Base-by-base conservation (phyloP, 37 sponge, comb jelly and placozoan genomes). In the Lycopodina hypogea region DNA sequence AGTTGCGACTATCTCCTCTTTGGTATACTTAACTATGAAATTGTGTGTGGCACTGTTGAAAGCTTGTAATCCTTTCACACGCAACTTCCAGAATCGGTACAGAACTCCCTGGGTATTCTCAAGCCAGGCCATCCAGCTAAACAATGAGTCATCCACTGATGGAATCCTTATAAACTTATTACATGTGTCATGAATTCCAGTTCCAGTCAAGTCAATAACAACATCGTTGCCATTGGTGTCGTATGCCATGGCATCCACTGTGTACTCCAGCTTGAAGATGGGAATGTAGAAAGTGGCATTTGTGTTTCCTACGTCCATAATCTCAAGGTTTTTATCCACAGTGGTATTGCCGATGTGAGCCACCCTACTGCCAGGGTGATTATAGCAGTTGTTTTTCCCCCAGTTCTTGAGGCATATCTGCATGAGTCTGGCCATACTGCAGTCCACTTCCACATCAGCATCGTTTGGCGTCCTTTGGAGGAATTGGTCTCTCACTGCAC, bases 31-130 rank as follows among this genome's bases (percentile, higher is more conserved):
- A 12, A 60, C 37, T 42, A 78, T 78, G 48, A 29, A 78, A 28
- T 63, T 26, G 6, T n/a, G 24, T 1, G 71, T 69, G 6, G 52
- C 56, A 15, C 6, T 28, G 42, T 69, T 70, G 35, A 39, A 56
- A 38, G 70, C 39, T 36, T 34, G 21, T 0, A 69, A 69, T n/a
- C 42, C 80, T 29, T 69, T 80, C 3, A 17, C 18, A 1, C 80
- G 80, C 19, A 80, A 61, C 30, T 80, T 80, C 71, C 71, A 80
- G n/a, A 35, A 69, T 0, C 80, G 69, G 55, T 70, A 80, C 8
- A 80, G 58, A 14, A 48, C 51, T 4, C 42, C 30, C 0, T 26
- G 1, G 33, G 11, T 18, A 8, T 19, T 38, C 14, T 17, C 22
- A 22, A 8, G 11, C 80, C 80, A 80, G 23, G 1, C 17, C 7